A percentile compares a stretch with the other conserved stretches of the same genome.
phyloP scores from a whole-genome alignment of 2,797 vertebrate genomes.

The Spea hammondii region DNA sequence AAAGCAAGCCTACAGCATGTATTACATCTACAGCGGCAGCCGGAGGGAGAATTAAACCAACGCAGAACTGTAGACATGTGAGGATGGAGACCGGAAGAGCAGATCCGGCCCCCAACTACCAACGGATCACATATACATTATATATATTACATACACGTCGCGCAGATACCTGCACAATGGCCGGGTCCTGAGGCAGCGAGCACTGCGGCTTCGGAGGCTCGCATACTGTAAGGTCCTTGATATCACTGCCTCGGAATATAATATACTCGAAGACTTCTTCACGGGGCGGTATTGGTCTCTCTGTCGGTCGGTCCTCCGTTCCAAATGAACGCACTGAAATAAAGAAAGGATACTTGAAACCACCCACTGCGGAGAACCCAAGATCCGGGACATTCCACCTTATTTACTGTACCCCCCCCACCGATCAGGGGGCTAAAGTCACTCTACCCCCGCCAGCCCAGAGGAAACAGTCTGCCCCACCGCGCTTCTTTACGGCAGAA shows the following conservation, averaged over 20 bases:
- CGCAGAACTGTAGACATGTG: not conserved
- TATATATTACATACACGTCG: not conserved
- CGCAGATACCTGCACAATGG: slow-evolving; percentile 87
- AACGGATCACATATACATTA: too few relatives aligned
- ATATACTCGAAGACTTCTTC: slow-evolving; percentile 98
- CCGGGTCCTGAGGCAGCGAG: slow-evolving; percentile 92
- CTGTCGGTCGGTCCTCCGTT: slow-evolving; percentile 93
- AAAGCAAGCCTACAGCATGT: too few relatives aligned
- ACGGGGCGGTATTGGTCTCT: slow-evolving; percentile 92
- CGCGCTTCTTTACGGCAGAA: too few relatives aligned
- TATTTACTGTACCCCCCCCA: too few relatives aligned
- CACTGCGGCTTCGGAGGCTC: slow-evolving; percentile 93
- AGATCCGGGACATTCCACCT: too few relatives aligned
- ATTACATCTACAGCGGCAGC: too few relatives aligned
- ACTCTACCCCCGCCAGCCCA: not conserved
- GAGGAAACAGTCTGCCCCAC: not conserved
- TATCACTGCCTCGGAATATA: slow-evolving; percentile 95
- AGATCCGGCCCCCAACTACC: too few relatives aligned
- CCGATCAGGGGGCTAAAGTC: too few relatives aligned
- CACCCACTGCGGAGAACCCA: too few relatives aligned
- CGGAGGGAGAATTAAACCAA: not conserved
- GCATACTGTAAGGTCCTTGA: slow-evolving; percentile 97
- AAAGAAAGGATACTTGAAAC: not conserved
- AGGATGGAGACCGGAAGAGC: not conserved
- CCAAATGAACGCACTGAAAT: slow-evolving; percentile 92